Evolutionary conservation across 2,113 vertebrate species (phyloP), one percentile per base, ranked within the genome.

Genomic region (Callopanchax toddi): DNA sequence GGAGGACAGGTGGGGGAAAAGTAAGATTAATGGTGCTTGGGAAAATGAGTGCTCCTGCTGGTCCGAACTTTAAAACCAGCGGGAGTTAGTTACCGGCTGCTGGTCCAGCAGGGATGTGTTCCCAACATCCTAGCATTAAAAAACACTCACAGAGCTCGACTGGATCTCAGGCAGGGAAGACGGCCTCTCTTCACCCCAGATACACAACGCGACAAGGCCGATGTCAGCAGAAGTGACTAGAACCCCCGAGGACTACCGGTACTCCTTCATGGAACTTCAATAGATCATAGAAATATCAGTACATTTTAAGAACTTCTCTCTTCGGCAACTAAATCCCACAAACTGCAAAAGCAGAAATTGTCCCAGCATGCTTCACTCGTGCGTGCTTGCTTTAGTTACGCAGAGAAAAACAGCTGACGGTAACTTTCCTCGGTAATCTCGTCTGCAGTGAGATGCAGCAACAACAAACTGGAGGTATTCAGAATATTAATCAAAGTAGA

Each of bases 11-110:
- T 80, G 34, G 26, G 57, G 82, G 83, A 69, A 86, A 89, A 90
- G 87, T 86, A 90, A 91, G 89, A 91, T 91, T 90, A 90, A 91
- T 91, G 88, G 87, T 81, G 77, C 82, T 84, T 51, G 80, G 75
- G 79, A 82, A 83, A 89, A 81, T 61, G 78, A 87, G 83, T 59
- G 73, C 63, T 82, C 77, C 86, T 85, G 74, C 79, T 79, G 78
- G 76, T 69, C 83, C 51, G 21, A 76, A 76, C 80, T 86, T 83
- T 85, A 81, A 85, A 87, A 81, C 76, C 78, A 81, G 86, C 67
- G 20, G 81, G 86, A 84, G 86, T 87, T 88, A 82, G 84, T 84
- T 85, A 76, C 79, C 77, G 69, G 80, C 72, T 82, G 66, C 72
- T 71, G 83, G 79, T 83, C 83, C 83, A 32, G 74, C 45, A 67